Evolutionary conservation across 2,888 invertebrate species (phyloP), one percentile per base, ranked within the genome.

Genomic region (Drosophila maculinotata): DNA sequence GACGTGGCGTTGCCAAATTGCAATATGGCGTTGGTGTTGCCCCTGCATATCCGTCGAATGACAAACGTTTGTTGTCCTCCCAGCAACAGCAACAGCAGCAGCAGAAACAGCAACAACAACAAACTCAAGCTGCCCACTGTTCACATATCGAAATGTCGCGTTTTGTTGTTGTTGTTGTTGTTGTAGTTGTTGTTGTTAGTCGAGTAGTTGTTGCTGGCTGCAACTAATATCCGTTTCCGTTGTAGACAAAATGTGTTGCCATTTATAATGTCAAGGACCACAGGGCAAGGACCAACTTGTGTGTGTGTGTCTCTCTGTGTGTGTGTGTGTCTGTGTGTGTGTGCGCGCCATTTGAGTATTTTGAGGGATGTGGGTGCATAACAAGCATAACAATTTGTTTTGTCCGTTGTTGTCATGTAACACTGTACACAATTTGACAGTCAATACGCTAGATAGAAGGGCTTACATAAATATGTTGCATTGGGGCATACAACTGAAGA

Each of bases 191-290:
- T 65, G 49, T 48, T 52, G 47, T 12, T 31, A 45, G 36, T 45
- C 31, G 36, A 49, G 60, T 15, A 39, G 38, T 28, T 56, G 60
- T 17, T 56, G 70, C 52, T 62, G 81, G 69, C 86, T 77, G 82
- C 86, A 86, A 86, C 88, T 89, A 89, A 89, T 89, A 88, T 89
- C 89, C 89, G 89, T 86, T 89, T 89, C 89, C 89, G 88, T 87
- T 89, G 78, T 87, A 84, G 87, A 85, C 88, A 82, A 87, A 89
- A 89, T 89, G 87, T 88, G 77, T 80, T 87, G 88, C 88, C 89
- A 89, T 89, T 89, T 87, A 83, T 89, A 87, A 83, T 79, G 77
- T 71, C 88, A 79, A 85, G 56, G 31, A 58, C 47, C 41, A 45
- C 65, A 48, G 30, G 25, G 25, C 23, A 39, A 39, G 41, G 35